phyloP scores from a whole-genome alignment of 1,140 invertebrate genomes.

The Pogonognathellus flavescens region DNA sequence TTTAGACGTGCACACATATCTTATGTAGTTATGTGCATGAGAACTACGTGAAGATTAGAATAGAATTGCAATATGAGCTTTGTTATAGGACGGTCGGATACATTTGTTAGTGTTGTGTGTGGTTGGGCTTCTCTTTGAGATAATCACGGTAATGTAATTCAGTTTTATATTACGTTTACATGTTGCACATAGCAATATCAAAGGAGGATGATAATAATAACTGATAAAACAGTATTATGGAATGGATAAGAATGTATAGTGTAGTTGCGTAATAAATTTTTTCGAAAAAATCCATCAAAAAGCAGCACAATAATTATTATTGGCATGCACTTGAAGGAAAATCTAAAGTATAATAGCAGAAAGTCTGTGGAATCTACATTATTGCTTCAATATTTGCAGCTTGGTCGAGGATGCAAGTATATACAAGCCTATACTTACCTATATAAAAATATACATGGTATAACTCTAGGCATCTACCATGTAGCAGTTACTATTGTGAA shows the following conservation, averaged over 20 bases:
- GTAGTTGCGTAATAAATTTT: not conserved
- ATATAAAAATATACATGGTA: no score
- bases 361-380: not conserved
- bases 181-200: not conserved
- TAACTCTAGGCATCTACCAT: no score
- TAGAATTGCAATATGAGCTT: conserved; percentile 6
- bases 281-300: conserved; percentile 10
- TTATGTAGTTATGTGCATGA: conserved; percentile 16
- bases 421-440: not conserved
- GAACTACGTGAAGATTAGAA: not conserved
- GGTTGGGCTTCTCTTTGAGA: not conserved
- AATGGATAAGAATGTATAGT: not conserved
- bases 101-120: not conserved
- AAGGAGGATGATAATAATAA: not conserved
- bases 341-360: not conserved
- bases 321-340: conserved; percentile 21
- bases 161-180: not conserved
- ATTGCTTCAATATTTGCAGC: not conserved
- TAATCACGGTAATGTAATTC: not conserved
- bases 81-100: not conserved
- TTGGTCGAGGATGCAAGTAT: not conserved
- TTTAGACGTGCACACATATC: conserved; percentile 8
- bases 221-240: not conserved
- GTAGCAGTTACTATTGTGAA: no score
- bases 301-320: conserved; percentile 24